Base-by-base conservation (phyloP, 2,797 vertebrate species). In the Pelobates cultripes region DNA sequence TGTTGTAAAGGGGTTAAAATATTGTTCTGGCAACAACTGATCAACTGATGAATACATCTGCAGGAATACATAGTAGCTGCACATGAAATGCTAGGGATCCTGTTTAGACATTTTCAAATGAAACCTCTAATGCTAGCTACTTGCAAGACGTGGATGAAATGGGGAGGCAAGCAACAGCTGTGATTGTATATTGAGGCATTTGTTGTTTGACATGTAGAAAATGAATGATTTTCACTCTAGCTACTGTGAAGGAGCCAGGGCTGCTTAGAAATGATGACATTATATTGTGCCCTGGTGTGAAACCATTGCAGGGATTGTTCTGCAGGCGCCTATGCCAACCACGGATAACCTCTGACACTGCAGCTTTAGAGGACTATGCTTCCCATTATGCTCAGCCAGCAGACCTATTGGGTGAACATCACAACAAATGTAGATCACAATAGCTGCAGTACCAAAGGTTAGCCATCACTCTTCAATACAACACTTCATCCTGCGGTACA, bases 201-300 rank as follows among this genome's bases (percentile, higher is more conserved):
- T 77, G 44, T 73, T 70, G 51, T 66, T 67, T 69, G 81, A 73
- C 81, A 83, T 68, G 81, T 75, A 70, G 44, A 79, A 64, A 73
- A 82, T 71, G 69, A 67, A 78, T 79, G 55, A 75, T 73, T 75
- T 70, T 43, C 70, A 83, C 76, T 44, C 47, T 28, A 28, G 44
- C 63, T 71, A 44, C 66, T 61, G 76, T 73, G 41, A 51, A 47
- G 43, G 40, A 40, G 40, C 28, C 40, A 13, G 41, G 64, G 9
- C 12, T 73, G 61, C 28, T 75, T 9, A 14, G 70, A 60, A 71
- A 77, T 66, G 15, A 70, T 57, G 70, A 77, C 55, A 17, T 41
- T 69, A 51, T 57, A 42, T 75, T 60, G 71, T 12, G 53, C 42
- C 70, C 28, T 70, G 53, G 74, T 73, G 76, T 68, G 44, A 61